phyloP scores from a whole-genome alignment of 2,113 vertebrate species.

The Peromyscus polionotus region DNA sequence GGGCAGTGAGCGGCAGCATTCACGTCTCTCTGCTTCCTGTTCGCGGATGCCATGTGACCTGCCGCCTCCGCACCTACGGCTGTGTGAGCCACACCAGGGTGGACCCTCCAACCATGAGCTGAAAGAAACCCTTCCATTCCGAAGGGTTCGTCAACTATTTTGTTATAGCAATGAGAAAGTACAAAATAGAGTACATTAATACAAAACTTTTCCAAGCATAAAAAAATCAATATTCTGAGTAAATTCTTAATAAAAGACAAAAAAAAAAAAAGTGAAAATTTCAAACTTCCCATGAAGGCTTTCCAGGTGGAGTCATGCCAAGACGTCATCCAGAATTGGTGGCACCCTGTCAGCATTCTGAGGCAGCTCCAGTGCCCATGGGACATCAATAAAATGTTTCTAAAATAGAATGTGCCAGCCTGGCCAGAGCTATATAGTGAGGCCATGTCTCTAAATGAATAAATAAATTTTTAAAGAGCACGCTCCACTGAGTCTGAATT shows the following conservation, averaged over 20 bases:
- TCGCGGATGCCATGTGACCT: not conserved
- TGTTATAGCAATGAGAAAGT: not conserved
- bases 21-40: not conserved
- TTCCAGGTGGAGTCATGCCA: not conserved
- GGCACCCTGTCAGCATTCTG: not conserved
- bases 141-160: not conserved
- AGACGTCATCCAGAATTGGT: too few relatives aligned
- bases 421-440: not conserved
- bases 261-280: not conserved
- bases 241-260: constrained; percentile 1
- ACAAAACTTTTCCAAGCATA: not conserved
- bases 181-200: not conserved
- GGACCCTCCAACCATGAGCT: not conserved
- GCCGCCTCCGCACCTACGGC: not conserved
- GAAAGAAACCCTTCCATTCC: not conserved
- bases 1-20: too few relatives aligned
- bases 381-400: not conserved
- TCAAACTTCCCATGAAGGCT: not conserved
- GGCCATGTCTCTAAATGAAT: not conserved
- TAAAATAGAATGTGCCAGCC: not conserved
- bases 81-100: too few relatives aligned
- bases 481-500: not conserved
- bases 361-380: not conserved
- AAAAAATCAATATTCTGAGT: not conserved
- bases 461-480: not conserved